A percentile compares a stretch with the other conserved stretches of the same genome.
These are phyloP conservation scores for Montifringilla adamsi DNA, from an alignment of 2,113 vertebrate genomes.

Conservation along the genomic window DNA sequence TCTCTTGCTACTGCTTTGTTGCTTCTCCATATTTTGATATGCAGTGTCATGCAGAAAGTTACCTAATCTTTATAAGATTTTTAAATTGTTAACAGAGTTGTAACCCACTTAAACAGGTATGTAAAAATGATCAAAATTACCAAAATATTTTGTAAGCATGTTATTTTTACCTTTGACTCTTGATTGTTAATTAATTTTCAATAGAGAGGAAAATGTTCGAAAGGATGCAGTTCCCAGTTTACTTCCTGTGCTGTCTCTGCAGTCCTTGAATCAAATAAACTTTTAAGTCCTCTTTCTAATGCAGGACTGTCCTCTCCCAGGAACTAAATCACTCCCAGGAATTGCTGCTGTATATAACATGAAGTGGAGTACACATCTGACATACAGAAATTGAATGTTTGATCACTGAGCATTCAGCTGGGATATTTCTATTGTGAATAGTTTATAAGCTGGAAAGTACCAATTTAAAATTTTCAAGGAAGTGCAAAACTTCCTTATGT, in stretches of 20 bases:
- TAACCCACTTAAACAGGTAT: neutral
- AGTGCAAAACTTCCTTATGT: neutral
- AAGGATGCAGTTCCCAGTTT: neutral
- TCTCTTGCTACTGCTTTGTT: neutral
- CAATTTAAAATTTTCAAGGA: neutral
- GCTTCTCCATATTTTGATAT: neutral
- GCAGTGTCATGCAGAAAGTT: neutral
- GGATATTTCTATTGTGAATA: neutral
- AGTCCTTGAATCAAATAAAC: neutral
- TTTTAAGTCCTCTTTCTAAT: neutral
- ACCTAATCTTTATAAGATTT: neutral
- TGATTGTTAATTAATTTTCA: neutral
- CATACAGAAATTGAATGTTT: neutral
- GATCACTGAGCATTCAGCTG: neutral
- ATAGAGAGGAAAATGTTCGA: neutral
- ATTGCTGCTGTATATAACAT: neutral
- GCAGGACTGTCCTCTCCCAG: neutral
- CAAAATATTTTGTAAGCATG: neutral
- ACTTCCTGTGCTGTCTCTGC: neutral
- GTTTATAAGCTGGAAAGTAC: neutral
- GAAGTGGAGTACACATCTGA: neutral
- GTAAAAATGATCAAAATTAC: neutral
- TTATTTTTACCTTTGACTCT: neutral
- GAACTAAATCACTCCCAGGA: neutral
- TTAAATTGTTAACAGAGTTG: neutral